Percentiles rank a stretch among this genome's conserved stretches.
Evolutionary conservation across 2,888 invertebrate genomes (phyloP).

Genomic region (Hirtodrosophila histrioides): DNA sequence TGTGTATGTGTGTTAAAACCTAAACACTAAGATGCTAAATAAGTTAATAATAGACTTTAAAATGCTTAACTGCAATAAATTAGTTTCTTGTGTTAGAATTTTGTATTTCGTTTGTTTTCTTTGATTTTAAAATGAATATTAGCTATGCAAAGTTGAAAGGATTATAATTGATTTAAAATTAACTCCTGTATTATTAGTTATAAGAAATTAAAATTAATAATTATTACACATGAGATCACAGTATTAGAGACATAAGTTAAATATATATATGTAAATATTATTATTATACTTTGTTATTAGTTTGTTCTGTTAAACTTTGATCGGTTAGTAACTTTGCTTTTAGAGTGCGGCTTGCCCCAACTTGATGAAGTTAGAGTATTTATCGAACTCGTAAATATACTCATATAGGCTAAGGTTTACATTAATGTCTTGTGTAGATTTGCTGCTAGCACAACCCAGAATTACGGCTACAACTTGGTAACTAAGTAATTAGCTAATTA

Average conservation of each 20-base stretch:
- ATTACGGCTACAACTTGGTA: constrained; percentile 59
- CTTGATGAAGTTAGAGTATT: constrained; percentile 30
- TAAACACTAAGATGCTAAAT: constrained; percentile 63
- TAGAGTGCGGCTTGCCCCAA: constrained; percentile 38
- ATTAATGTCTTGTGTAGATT: constrained; percentile 66
- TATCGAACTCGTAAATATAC: constrained; percentile 9
- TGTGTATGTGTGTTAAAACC: constrained; percentile 51
- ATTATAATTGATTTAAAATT: constrained; percentile 43
- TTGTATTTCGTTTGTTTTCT: constrained; percentile 24
- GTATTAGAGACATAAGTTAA: constrained; percentile 85
- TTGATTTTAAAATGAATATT: constrained; percentile 65
- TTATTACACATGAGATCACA: constrained; percentile 85
- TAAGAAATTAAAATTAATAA: constrained; percentile 80
- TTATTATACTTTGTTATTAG: constrained; percentile 37
- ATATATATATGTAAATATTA: constrained; percentile 63
- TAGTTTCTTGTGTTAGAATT: constrained; percentile 67
- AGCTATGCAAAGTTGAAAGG: constrained; percentile 69
- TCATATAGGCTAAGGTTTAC: constrained; percentile 34
- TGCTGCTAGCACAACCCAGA: constrained; percentile 65
- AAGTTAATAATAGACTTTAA: constrained; percentile 59
- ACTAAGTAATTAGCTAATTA: constrained; percentile 49
- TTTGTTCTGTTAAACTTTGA: constrained; percentile 56
- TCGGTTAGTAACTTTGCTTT: constrained; percentile 66
- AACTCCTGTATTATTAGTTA: constrained; percentile 61
- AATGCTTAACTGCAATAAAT: constrained; percentile 78